Base-by-base conservation (phyloP, 2,113 vertebrate species). In the Eurystomus gularis region DNA sequence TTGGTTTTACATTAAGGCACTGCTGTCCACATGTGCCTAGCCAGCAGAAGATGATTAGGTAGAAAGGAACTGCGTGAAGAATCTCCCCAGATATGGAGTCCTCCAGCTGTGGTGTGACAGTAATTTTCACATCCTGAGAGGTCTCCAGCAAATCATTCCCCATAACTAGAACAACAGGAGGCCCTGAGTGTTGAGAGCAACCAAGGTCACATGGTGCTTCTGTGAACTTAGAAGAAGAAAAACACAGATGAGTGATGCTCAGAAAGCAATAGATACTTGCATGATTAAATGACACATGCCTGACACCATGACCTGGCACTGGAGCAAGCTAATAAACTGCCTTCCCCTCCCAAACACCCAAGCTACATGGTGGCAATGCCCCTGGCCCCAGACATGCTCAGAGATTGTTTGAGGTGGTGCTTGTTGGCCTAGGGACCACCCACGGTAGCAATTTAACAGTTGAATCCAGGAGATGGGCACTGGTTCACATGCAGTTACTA, bases 361-460 rank as follows among this genome's bases (percentile, higher is more conserved):
- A 23, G 40, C 26, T 49, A 26, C 7, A 11, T 40, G 3, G 26
- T 44, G 3, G 15, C 48, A 86, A 25, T 39, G 44, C 26, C 10
- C 0, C 2, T 64, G 68, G 2, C 14, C 39, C 8, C n/a, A 62
- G 13, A 76, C 1, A 7, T 39, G 23, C 3, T 17, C 9, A 1
- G 4, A 20, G 16, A 16, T 58, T 94, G 9, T 64, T 70, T 57
- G 35, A 14, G 6, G 17, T 66, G 62, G 17, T 62, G 42, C 8
- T 61, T 58, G 3, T 17, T 82, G 31, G 7, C 16, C 20, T 54
- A 29, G 16, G 13, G 15, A 58, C 17, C 35, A 62, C 18, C 2
- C 5, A 21, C 25, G 52, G 31, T 40, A 71, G 9, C 15, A 58
- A 29, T 60, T 79, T 55, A 65, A 46, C 3, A 23, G n/a, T 19